Conservation (phyloP, 2,888 invertebrate species). For the Perithous albicinctus region DNA sequence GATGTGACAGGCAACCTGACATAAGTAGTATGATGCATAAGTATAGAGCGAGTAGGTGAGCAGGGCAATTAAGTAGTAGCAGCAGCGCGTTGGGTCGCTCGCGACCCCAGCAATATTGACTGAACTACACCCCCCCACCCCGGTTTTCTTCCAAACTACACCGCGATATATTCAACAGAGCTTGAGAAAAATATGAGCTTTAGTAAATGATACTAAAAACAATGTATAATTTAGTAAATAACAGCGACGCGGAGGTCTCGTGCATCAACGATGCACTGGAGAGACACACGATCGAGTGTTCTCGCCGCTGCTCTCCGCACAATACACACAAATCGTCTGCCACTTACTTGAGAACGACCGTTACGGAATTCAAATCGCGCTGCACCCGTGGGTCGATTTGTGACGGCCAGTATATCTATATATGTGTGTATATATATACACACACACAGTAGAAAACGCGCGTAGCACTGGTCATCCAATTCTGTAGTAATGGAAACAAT, state of each 20-base stretch:
- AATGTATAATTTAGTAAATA: not conserved
- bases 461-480: too few species aligned
- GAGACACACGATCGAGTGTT: slow-evolving; percentile 2
- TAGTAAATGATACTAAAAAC: not conserved
- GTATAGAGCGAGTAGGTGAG: slow-evolving; percentile 26
- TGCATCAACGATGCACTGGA: slow-evolving; percentile 16
- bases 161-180: too few species aligned
- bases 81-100: slow-evolving; percentile 26
- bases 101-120: slow-evolving; percentile 64
- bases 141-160: not conserved
- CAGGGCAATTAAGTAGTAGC: slow-evolving; percentile 58
- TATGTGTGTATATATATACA: slow-evolving; percentile 5
- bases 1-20: slow-evolving; percentile 62
- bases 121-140: slow-evolving; percentile 32
- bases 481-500: too few species aligned
- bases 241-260: not conserved
- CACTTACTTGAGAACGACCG: slow-evolving; percentile 68
- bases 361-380: slow-evolving; percentile 70
- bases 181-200: too few species aligned
- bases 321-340: slow-evolving; percentile 44
- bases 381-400: slow-evolving; percentile 68
- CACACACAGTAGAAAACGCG: not conserved
- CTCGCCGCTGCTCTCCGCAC: slow-evolving; percentile 17
- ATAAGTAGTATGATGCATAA: slow-evolving; percentile 57
- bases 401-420: not conserved